Conservation (phyloP, 2,797 vertebrate species). For the Melanotaenia maccullochi region DNA sequence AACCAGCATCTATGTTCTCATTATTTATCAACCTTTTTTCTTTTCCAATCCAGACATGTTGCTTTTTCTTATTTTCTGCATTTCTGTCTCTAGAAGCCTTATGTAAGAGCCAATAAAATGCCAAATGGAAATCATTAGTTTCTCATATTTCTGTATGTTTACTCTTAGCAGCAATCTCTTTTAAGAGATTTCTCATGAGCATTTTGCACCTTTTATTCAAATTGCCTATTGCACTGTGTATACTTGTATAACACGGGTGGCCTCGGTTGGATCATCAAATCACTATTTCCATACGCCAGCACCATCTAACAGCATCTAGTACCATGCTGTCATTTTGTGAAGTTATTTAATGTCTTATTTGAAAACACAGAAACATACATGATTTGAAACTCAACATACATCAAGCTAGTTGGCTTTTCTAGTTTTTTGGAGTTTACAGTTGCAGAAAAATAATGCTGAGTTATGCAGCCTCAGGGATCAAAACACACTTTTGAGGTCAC, state of each 20-base stretch:
- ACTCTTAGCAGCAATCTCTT: constrained; percentile 11
- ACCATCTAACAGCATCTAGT: neutral
- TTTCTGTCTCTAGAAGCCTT: constrained; percentile 47
- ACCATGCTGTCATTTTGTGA: neutral
- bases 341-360: neutral
- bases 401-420: neutral
- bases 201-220: constrained; percentile 23
- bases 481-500: constrained; percentile 48
- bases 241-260: constrained; percentile 9
- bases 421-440: neutral
- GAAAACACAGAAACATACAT: neutral
- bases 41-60: constrained; percentile 46
- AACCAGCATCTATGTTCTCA: constrained; percentile 59
- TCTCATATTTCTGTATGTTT: constrained; percentile 53
- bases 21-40: constrained; percentile 54
- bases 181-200: neutral
- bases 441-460: constrained; percentile 23
- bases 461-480: constrained; percentile 16
- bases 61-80: constrained; percentile 49
- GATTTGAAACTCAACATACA: neutral
- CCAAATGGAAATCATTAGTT: constrained; percentile 63
- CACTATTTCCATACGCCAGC: neutral
- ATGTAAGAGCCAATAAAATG: constrained; percentile 54
- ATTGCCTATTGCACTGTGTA: neutral
- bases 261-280: constrained; percentile 1